These are phyloP conservation scores for Globia sparganii DNA, from an alignment of 2,888 invertebrate genomes.

Conservation along the genomic window DNA sequence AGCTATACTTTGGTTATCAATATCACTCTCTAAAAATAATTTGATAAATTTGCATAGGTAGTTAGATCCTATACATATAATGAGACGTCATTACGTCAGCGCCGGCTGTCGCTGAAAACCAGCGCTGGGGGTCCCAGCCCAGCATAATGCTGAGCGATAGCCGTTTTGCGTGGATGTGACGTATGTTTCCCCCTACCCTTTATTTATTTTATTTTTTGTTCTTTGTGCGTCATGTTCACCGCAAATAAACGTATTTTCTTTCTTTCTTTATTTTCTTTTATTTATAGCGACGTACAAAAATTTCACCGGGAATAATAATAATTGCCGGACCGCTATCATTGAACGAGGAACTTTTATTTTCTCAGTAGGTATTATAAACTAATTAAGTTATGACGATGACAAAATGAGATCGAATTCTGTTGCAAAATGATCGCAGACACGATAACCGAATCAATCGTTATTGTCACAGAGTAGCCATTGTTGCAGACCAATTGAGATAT, in stretches of 20 bases:
- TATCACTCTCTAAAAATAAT: constrained; percentile 27
- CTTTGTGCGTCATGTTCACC: too few relatives aligned
- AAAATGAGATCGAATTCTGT: constrained; percentile 1
- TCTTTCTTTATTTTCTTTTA: too few relatives aligned
- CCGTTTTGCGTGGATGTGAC: too few relatives aligned
- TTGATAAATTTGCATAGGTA: constrained; percentile 5
- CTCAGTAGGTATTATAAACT: background rate
- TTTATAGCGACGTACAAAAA: constrained; percentile 14
- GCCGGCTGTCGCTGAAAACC: too few relatives aligned
- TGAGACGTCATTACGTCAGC: too few relatives aligned
- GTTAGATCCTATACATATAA: too few relatives aligned
- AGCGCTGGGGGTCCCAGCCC: too few relatives aligned
- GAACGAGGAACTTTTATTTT: background rate
- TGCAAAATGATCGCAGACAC: background rate
- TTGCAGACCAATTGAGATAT: constrained; percentile 11
- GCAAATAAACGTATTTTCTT: too few relatives aligned
- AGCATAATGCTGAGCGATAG: too few relatives aligned
- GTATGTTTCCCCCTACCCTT: too few relatives aligned
- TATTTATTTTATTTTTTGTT: too few relatives aligned
- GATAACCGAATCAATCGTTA: background rate
- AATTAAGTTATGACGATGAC: constrained; percentile 1
- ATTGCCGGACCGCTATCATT: constrained; percentile 5
- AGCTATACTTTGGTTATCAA: background rate
- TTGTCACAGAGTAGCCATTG: constrained; percentile 6
- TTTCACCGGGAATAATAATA: constrained; percentile 11